Conservation (phyloP, 2,797 vertebrate genomes). For the Aphelocoma californica region DNA sequence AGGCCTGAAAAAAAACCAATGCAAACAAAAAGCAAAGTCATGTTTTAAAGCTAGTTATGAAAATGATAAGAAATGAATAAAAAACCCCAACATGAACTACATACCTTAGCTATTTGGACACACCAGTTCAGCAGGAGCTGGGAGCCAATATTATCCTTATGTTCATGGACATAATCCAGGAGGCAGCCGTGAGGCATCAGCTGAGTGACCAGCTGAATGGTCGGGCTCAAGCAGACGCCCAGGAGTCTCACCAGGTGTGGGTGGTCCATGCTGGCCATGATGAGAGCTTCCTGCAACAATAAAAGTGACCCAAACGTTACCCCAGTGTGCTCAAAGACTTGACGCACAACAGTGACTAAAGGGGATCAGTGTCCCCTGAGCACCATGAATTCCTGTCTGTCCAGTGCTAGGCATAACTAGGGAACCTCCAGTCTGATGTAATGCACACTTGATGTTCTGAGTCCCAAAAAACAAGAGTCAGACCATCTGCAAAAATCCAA, state of each 20-base stretch:
- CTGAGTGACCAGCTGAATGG: conserved; percentile 97
- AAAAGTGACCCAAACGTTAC: not conserved
- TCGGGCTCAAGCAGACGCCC: conserved; percentile 93
- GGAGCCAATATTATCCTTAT: conserved; percentile 97
- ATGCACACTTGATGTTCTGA: not conserved
- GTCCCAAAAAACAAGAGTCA: not conserved
- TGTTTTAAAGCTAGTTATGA: not conserved
- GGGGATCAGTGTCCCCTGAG: not conserved
- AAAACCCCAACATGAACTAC: not conserved
- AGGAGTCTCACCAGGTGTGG: conserved; percentile 93
- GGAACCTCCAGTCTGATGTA: not conserved
- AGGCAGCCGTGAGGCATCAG: conserved; percentile 98
- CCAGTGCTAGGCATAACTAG: too few species aligned
- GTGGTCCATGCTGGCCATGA: conserved; percentile 99
- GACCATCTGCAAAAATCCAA: not conserved
- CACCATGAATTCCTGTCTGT: not conserved
- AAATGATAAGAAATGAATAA: accelerated
- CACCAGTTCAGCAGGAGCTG: conserved; percentile 98
- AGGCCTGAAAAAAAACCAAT: accelerated
- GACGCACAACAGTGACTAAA: accelerated
- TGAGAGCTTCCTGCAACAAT: conserved; percentile 89
- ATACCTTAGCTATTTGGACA: conserved; percentile 98
- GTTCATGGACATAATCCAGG: conserved; percentile 93
- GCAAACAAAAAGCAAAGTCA: not conserved
- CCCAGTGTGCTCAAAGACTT: not conserved